phyloP scores from a whole-genome alignment of 2,797 vertebrate species.

The Acrocephalus scirpaceus region DNA sequence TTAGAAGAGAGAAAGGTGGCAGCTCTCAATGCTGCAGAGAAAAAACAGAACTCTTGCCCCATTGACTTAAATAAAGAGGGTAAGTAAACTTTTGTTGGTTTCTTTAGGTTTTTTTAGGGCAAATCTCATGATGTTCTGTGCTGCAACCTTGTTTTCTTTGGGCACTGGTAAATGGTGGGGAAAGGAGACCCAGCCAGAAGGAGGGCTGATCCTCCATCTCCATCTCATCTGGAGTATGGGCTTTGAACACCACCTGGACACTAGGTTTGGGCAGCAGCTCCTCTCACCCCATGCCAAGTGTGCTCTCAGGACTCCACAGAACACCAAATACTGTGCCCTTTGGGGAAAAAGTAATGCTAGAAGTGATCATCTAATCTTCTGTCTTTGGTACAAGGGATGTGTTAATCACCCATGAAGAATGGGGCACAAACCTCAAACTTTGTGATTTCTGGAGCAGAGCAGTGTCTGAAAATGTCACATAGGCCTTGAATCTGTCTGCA shows the following conservation, averaged over 20 bases:
- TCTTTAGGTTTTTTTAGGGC: not conserved
- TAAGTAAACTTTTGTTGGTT: not conserved
- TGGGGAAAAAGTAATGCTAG: not conserved
- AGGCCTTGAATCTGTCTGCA: not conserved
- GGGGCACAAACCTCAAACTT: conserved; percentile 12
- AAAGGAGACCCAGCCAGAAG: not conserved
- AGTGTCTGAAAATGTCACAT: not conserved
- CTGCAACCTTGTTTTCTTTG: not conserved
- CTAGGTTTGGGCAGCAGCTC: not conserved
- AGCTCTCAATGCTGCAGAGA: not conserved
- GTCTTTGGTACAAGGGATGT: accelerated
- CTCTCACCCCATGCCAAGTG: not conserved
- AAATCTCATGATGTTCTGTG: not conserved
- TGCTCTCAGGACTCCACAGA: not conserved
- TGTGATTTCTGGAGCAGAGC: not conserved
- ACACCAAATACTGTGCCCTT: not conserved
- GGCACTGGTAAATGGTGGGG: not conserved
- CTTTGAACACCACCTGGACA: not conserved
- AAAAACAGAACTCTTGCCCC: not conserved
- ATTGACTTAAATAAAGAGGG: not conserved
- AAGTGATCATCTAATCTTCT: not conserved
- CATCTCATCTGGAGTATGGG: not conserved
- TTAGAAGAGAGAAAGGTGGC: not conserved
- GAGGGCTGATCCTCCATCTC: not conserved
- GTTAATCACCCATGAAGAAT: not conserved